Percentiles rank a stretch among this genome's conserved stretches.
These are phyloP conservation scores for Zaprionus camerounensis DNA, from an alignment of 1,140 invertebrate species.

Conservation along the genomic window DNA sequence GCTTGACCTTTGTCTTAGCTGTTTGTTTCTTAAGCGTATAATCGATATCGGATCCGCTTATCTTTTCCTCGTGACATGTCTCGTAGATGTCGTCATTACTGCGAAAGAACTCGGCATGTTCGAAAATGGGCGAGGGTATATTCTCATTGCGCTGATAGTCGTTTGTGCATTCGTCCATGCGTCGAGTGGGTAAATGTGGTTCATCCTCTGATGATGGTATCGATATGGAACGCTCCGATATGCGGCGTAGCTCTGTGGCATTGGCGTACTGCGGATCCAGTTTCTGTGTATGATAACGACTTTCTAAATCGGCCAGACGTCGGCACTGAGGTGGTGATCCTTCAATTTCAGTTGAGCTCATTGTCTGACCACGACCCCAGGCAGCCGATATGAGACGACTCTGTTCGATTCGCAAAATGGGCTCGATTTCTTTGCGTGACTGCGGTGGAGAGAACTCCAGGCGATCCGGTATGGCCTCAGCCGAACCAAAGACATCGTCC, in stretches of 20 bases:
- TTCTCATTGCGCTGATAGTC: constrained; percentile 87
- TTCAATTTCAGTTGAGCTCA: constrained; percentile 90
- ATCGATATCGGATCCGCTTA: constrained; percentile 74
- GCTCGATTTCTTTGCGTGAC: constrained; percentile 89
- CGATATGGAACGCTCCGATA: constrained; percentile 89
- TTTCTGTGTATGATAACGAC: constrained; percentile 86
- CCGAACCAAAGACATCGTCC: constrained; percentile 89
- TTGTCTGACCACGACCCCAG: constrained; percentile 89
- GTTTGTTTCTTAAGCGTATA: constrained; percentile 82
- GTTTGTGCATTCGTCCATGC: constrained; percentile 85
- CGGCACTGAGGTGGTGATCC: constrained; percentile 88
- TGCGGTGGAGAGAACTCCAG: constrained; percentile 89
- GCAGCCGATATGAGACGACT: constrained; percentile 88
- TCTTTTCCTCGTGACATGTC: constrained; percentile 81
- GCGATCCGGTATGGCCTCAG: constrained; percentile 88
- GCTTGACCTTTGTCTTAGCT: constrained; percentile 77
- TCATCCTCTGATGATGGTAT: constrained; percentile 90
- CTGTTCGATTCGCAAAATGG: constrained; percentile 88
- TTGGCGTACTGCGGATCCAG: constrained; percentile 86
- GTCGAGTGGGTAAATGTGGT: constrained; percentile 81
- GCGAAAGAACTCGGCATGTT: constrained; percentile 86
- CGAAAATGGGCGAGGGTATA: constrained; percentile 86
- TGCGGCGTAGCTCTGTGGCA: constrained; percentile 87
- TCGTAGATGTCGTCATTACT: constrained; percentile 86
- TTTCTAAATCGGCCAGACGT: constrained; percentile 86